Conservation (phyloP, 2,113 vertebrate genomes). For the Notothenia coriiceps region DNA sequence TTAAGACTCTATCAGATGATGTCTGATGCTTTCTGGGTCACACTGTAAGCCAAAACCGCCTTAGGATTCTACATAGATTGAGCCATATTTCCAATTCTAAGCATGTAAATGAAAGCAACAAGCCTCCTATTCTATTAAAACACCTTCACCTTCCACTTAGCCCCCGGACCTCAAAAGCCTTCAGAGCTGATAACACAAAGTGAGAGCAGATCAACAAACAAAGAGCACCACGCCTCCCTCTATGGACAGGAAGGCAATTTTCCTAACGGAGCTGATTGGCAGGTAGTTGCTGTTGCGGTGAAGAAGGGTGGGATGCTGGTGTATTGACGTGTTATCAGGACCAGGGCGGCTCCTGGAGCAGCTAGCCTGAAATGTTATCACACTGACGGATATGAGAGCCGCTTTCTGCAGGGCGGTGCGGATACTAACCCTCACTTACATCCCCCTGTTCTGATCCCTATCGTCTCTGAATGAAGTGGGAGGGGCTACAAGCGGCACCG, state of each 20-base stretch:
- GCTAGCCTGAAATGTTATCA: constrained; percentile 54
- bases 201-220: constrained; percentile 50
- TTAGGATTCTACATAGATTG: constrained; percentile 1
- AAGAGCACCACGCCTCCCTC: constrained; percentile 19
- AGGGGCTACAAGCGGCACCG: constrained; percentile 31
- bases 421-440: constrained; percentile 61
- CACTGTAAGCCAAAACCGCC: not conserved
- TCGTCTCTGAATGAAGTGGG: constrained; percentile 53
- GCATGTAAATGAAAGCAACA: constrained; percentile 25
- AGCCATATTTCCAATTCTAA: not conserved
- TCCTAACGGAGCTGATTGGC: constrained; percentile 62
- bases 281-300: constrained; percentile 41
- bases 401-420: constrained; percentile 45
- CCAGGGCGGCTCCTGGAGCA: constrained; percentile 42
- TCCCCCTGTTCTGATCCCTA: constrained; percentile 47
- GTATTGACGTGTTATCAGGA: constrained; percentile 74
- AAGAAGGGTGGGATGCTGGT: constrained; percentile 49
- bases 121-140: constrained; percentile 34
- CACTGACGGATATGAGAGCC: constrained; percentile 66
- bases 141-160: constrained; percentile 25
- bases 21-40: constrained; percentile 25
- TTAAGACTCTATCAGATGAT: constrained; percentile 26
- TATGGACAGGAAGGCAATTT: constrained; percentile 67
- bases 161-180: constrained; percentile 33
- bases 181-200: constrained; percentile 43